Evolutionary conservation across 1,140 invertebrate genomes (phyloP), one percentile per base, ranked within the genome.

Genomic region (Macrotrachela quadricornifera): DNA sequence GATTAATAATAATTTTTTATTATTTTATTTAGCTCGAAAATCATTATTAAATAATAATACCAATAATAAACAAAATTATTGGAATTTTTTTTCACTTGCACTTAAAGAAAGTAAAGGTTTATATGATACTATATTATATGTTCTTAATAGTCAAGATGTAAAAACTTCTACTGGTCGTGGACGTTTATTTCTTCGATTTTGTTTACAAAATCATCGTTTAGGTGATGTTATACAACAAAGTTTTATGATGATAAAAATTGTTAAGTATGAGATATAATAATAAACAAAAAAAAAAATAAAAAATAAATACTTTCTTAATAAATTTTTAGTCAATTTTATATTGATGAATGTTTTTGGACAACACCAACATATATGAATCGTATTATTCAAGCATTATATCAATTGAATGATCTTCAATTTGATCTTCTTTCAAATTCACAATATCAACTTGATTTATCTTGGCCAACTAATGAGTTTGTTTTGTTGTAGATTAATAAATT

Each of bases 321-420:
- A 4, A 4, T 38, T 58, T 59, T 46, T 57, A 67, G 63, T 56
- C 61, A 62, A 11, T 70, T 64, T 64, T 70, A 60, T 56, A 49
- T 57, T 14, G 57, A 58, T 2, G 58, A 61, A 42, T 66, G 65
- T 48, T 45, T 68, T 13, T 68, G 67, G 62, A 41, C 62, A 37
- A 59, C 64, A 36, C 57, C 61, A 36, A 59, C 60, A 13, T 57
- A 63, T 13, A 61, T 57, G 50, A 57, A 54, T 17, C 44, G 18
- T n/a, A 46, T 70, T 8, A 62, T 70, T 17, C 62, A 58, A 55
- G 57, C 57, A 16, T 57, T 73, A 6, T 73, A 73, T 62, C 70
- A 73, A 57, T 62, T 73, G 16, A 71, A 67, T 56, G 68, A 71
- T 41, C 41, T 72, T n/a, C 59, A 68, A 50, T 73, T 73, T 64